These are phyloP conservation scores for Monomorium pharaonis DNA, from an alignment of 1,140 invertebrate genomes.

Conservation along the genomic window DNA sequence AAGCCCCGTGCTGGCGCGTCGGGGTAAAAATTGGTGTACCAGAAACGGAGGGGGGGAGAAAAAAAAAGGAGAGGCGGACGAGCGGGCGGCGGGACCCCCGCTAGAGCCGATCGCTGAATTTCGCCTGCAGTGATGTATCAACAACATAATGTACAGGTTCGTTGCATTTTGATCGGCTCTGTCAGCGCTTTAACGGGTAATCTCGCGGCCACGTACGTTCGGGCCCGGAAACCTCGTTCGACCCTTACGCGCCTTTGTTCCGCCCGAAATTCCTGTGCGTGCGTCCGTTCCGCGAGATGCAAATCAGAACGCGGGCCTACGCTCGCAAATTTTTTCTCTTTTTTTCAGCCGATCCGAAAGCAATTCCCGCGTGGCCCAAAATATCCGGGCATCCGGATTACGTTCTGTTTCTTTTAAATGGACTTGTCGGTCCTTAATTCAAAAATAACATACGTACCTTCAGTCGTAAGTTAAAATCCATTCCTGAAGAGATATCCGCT, in stretches of 20 bases:
- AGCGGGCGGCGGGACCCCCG: background rate
- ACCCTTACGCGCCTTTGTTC: slow-evolving; percentile 7
- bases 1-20: slow-evolving; percentile 40
- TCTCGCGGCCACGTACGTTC: slow-evolving; percentile 35
- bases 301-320: background rate
- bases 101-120: slow-evolving; percentile 45
- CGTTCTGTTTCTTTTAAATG: background rate
- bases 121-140: slow-evolving; percentile 52
- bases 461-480: background rate
- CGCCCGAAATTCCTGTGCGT: slow-evolving; percentile 16
- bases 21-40: slow-evolving; percentile 58
- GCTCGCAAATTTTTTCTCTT: background rate
- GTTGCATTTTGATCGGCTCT: slow-evolving; percentile 41
- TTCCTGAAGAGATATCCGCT: too few relatives aligned
- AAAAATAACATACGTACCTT: background rate
- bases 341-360: background rate
- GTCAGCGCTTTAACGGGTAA: slow-evolving; percentile 58
- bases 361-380: background rate
- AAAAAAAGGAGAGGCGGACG: background rate
- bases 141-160: slow-evolving; percentile 64
- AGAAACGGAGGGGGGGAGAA: background rate
- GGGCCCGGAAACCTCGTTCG: background rate
- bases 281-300: background rate
- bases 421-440: background rate
- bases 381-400: background rate